phyloP scores from a whole-genome alignment of 1,140 invertebrate species.

The Babylonia areolata region DNA sequence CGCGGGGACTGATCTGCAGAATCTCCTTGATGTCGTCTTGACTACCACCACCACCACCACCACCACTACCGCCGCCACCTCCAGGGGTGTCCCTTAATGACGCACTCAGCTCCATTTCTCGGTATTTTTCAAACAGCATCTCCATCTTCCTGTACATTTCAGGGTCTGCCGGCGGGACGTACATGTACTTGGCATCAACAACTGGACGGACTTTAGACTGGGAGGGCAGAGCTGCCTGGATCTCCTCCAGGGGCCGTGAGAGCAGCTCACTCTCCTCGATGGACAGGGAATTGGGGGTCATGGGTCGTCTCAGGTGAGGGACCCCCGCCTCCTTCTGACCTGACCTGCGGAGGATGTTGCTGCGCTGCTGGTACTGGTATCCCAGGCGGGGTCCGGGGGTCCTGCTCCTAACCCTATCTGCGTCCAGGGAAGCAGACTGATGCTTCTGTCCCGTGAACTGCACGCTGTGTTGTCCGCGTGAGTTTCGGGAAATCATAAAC shows the following conservation, averaged over 20 bases:
- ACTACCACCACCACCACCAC: too few relatives aligned
- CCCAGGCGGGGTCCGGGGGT: conserved; percentile 38
- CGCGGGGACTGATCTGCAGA: conserved; percentile 61
- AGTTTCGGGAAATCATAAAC: conserved; percentile 32
- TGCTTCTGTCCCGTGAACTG: not conserved
- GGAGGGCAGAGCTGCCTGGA: conserved; percentile 61
- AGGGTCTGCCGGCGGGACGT: conserved; percentile 65
- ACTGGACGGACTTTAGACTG: conserved; percentile 57
- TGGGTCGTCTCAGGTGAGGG: conserved; percentile 48
- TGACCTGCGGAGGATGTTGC: conserved; percentile 10
- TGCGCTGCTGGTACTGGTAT: not conserved
- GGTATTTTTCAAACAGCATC: conserved; percentile 63
- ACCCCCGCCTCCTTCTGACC: not conserved
- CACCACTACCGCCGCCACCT: too few relatives aligned
- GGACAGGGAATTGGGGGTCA: conserved; percentile 60
- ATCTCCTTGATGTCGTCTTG: conserved; percentile 58
- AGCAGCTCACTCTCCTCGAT: conserved; percentile 45
- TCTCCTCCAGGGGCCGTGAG: conserved; percentile 62
- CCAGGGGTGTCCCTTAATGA: conserved; percentile 64
- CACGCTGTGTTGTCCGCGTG: conserved; percentile 20
- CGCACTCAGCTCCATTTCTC: conserved; percentile 65
- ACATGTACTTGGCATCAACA: conserved; percentile 46
- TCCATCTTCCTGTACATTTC: conserved; percentile 70
- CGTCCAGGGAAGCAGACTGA: conserved; percentile 4
- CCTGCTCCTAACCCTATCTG: conserved; percentile 26